Evolutionary conservation across 1,140 invertebrate genomes (phyloP).

Genomic region (Zaprionus ornatus): DNA sequence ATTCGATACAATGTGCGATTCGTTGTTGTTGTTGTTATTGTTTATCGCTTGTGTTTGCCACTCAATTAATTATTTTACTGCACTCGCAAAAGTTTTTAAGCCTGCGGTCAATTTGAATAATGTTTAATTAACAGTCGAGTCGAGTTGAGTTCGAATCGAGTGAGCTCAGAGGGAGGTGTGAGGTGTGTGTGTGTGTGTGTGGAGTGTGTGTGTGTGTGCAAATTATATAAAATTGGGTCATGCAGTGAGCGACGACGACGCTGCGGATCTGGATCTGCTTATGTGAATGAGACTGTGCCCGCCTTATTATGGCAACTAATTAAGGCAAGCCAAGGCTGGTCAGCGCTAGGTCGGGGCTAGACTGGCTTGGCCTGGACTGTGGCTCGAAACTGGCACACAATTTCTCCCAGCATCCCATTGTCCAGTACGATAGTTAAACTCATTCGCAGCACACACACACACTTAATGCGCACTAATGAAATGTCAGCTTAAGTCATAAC

Average conservation of each 20-base stretch:
- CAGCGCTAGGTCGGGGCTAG: not conserved
- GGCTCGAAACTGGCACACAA: conserved; percentile 15
- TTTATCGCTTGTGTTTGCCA: conserved; percentile 51
- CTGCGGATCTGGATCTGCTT: conserved; percentile 9
- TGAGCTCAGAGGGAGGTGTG: not conserved
- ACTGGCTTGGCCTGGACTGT: not conserved
- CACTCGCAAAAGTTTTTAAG: conserved; percentile 49
- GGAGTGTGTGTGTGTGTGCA: conserved; percentile 25
- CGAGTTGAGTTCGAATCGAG: conserved; percentile 15
- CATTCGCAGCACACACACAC: conserved; percentile 71
- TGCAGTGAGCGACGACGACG: conserved; percentile 10
- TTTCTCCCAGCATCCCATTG: conserved; percentile 8
- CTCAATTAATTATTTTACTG: conserved; percentile 54
- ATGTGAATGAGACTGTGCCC: conserved; percentile 13
- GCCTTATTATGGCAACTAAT: conserved; percentile 44
- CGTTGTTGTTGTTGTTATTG: conserved; percentile 4
- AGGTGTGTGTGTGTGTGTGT: not conserved
- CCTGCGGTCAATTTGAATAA: conserved; percentile 66
- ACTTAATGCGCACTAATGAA: conserved; percentile 83
- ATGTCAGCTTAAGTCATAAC: conserved; percentile 83
- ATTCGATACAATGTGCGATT: conserved; percentile 6
- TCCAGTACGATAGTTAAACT: conserved; percentile 58
- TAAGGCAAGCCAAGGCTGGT: conserved; percentile 22
- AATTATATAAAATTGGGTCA: conserved; percentile 40
- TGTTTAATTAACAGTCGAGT: conserved; percentile 63